These are phyloP conservation scores for Mycetomoellerius zeteki DNA, from an alignment of 1,140 invertebrate species.

Conservation along the genomic window DNA sequence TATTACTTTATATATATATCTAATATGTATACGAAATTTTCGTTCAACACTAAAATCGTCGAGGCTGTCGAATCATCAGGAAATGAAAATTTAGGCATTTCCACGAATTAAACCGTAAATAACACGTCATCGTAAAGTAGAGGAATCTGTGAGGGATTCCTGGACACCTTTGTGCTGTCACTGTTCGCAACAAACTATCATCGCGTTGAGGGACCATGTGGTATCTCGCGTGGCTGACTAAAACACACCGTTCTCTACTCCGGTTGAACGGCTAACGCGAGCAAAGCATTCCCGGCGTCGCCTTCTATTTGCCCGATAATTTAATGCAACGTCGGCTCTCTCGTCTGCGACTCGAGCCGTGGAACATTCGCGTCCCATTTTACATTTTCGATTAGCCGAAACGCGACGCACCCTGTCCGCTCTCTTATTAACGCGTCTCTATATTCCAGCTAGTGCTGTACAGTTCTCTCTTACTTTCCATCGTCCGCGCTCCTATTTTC, in stretches of 20 bases:
- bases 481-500: not conserved
- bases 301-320: slow-evolving; percentile 72
- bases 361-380: slow-evolving; percentile 67
- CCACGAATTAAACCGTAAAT: slow-evolving; percentile 49
- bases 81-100: slow-evolving; percentile 17
- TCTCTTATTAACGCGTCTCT: slow-evolving; percentile 72
- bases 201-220: slow-evolving; percentile 26
- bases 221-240: slow-evolving; percentile 35
- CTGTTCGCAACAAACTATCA: slow-evolving; percentile 42
- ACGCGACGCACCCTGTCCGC: slow-evolving; percentile 58
- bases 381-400: slow-evolving; percentile 75
- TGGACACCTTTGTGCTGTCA: slow-evolving; percentile 50
- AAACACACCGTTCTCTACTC: slow-evolving; percentile 32
- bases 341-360: slow-evolving; percentile 22
- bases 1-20: not conserved
- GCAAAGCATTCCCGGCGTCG: slow-evolving; percentile 64
- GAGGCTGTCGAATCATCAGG: not conserved
- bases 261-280: slow-evolving; percentile 45
- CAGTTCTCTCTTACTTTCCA: not conserved
- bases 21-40: not conserved
- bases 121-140: slow-evolving; percentile 16
- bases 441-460: slow-evolving; percentile 40
- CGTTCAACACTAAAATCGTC: not conserved
- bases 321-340: slow-evolving; percentile 70
- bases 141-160: slow-evolving; percentile 19